Conservation (phyloP, 1,140 invertebrate genomes). For the Tetramorium simillimum region DNA sequence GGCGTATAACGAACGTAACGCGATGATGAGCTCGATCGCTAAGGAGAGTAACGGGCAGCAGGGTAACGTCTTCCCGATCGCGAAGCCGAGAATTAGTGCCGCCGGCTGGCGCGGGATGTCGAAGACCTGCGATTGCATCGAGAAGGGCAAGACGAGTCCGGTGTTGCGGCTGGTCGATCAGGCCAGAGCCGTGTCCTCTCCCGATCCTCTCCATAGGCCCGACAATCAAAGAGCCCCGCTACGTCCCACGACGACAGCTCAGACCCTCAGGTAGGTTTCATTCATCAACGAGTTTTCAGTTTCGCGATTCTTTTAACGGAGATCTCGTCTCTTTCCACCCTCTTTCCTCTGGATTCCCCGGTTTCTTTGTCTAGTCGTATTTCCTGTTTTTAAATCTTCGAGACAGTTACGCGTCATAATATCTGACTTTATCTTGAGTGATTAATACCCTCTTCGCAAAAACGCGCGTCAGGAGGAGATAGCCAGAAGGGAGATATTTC, state of each 20-base stretch:
- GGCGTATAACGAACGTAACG: slow-evolving; percentile 55
- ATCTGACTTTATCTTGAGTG: slow-evolving; percentile 8
- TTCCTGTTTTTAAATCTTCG: background rate
- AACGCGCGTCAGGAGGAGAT: background rate
- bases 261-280: slow-evolving; percentile 83
- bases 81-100: slow-evolving; percentile 78
- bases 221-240: slow-evolving; percentile 82
- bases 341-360: background rate
- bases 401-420: background rate
- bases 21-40: background rate
- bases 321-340: slow-evolving; percentile 20
- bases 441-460: background rate
- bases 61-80: slow-evolving; percentile 7
- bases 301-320: background rate
- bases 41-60: slow-evolving; percentile 53
- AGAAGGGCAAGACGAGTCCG: slow-evolving; percentile 80
- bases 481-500: slow-evolving; percentile 8
- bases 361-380: background rate
- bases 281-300: slow-evolving; percentile 53
- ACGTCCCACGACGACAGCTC: slow-evolving; percentile 79
- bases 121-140: slow-evolving; percentile 83
- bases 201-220: slow-evolving; percentile 85
- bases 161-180: slow-evolving; percentile 81
- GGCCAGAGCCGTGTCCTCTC: slow-evolving; percentile 85
- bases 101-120: slow-evolving; percentile 81